phyloP scores from a whole-genome alignment of 2,113 vertebrate genomes.

The Alosa alosa region DNA sequence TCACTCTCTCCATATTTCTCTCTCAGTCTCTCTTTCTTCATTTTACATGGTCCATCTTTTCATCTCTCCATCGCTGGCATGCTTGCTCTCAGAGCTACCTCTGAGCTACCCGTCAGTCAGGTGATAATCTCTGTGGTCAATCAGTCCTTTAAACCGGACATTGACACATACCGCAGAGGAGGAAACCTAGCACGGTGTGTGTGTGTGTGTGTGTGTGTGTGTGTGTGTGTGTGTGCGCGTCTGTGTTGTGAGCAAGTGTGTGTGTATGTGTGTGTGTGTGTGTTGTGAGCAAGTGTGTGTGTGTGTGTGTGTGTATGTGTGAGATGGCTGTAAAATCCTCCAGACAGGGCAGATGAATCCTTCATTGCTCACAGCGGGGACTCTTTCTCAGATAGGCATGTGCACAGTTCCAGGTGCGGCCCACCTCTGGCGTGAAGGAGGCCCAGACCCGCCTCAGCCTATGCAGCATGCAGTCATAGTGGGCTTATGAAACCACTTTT shows the following conservation, averaged over 20 bases:
- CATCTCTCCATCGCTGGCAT: background rate
- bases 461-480: background rate
- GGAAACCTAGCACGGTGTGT: background rate
- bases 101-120: background rate
- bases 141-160: background rate
- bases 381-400: background rate
- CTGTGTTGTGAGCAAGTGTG: constrained; percentile 33
- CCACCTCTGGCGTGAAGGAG: background rate
- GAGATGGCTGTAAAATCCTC: background rate
- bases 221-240: background rate
- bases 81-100: background rate
- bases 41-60: background rate
- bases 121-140: background rate
- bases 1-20: background rate
- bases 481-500: background rate
- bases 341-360: background rate
- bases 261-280: background rate
- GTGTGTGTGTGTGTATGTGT: constrained; percentile 18
- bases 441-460: background rate
- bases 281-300: background rate
- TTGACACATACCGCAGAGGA: background rate
- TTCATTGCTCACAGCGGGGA: background rate
- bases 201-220: constrained; percentile 7
- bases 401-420: background rate
- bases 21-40: background rate